Base-by-base conservation (phyloP, 2,113 vertebrate species). In the Dinomys branickii region DNA sequence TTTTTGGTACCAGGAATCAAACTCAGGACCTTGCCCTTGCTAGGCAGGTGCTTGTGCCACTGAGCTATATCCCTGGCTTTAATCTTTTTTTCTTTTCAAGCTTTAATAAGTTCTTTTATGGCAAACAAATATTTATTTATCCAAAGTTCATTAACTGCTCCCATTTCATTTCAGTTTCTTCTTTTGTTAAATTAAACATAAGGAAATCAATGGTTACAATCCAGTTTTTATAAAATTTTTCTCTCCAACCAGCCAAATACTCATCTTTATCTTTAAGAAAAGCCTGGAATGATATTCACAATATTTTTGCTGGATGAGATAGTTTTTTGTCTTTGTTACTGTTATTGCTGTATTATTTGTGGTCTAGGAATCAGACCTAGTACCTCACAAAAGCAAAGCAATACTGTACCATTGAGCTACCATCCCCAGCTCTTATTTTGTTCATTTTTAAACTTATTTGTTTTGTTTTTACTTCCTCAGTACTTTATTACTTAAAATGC, bases 171-270 rank as follows among this genome's bases (percentile, higher is more conserved):
- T 61, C 17, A 52, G 61, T 84, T 93, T 86, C 54, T 88, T 91
- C 61, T 92, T 92, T 90, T 81, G 41, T 89, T 81, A 87, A 93
- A 86, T 50, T 84, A 69, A 90, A 69, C 59, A 85, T 71, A 88
- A 61, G 10, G 35, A 95, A 96, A 91, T 10, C n/a, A 26, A 91
- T n/a, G 12, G 5, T 19, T 65, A 65, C 41, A 8, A 73, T 33
- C 33, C 1, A 65, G 92, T 44, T 75, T 95, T 44, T 56, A 73
- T 33, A 80, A 82, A 93, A 38, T 63, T 69, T 78, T 85, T 77
- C 63, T 83, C 28, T 30, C 41, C 52, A 85, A 35, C n/a, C 63
- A 93, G 56, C 28, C 63, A 93, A 85, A 30, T 38, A 82, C 3
- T 89, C 24, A 33, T 19, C 81, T 47, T 88, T 33, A 33, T 22